Evolutionary conservation across 2,888 invertebrate species (phyloP).

Genomic region (Lithophane semibrunnea): DNA sequence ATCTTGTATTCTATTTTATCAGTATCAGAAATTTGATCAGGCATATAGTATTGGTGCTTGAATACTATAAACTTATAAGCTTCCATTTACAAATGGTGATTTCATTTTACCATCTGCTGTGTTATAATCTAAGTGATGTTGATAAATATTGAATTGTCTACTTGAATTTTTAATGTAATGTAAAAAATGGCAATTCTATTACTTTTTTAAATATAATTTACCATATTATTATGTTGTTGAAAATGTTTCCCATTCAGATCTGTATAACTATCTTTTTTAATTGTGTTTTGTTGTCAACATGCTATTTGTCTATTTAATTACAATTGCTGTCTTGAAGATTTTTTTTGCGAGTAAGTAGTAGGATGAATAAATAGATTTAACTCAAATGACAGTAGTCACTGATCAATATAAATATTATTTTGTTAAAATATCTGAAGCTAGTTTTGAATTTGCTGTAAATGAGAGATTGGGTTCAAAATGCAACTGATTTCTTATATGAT

Average conservation of each 20-base stretch:
- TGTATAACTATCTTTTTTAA: background rate
- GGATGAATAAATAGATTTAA: background rate
- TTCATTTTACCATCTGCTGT: background rate
- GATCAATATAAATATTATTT: background rate
- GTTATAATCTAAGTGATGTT: background rate
- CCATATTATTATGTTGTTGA: background rate
- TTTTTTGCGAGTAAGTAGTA: background rate
- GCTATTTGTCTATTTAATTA: background rate
- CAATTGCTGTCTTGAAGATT: background rate
- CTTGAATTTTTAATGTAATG: background rate
- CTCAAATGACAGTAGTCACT: background rate
- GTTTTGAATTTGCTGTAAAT: background rate
- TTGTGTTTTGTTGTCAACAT: background rate
- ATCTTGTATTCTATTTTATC: slow-evolving; percentile 8
- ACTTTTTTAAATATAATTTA: background rate
- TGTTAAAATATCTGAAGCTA: background rate
- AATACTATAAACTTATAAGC: background rate
- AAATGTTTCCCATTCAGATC: background rate
- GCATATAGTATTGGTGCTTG: slow-evolving; percentile 4
- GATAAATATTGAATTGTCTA: background rate
- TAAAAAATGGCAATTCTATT: background rate
- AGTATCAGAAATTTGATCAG: slow-evolving; percentile 10
- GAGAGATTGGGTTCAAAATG: background rate
- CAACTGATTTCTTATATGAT: slow-evolving; percentile 20
- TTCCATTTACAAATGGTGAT: slow-evolving; percentile 10